Evolutionary conservation across 2,888 invertebrate genomes (phyloP), one percentile per base, ranked within the genome.

Genomic region (Drosophila limbata): DNA sequence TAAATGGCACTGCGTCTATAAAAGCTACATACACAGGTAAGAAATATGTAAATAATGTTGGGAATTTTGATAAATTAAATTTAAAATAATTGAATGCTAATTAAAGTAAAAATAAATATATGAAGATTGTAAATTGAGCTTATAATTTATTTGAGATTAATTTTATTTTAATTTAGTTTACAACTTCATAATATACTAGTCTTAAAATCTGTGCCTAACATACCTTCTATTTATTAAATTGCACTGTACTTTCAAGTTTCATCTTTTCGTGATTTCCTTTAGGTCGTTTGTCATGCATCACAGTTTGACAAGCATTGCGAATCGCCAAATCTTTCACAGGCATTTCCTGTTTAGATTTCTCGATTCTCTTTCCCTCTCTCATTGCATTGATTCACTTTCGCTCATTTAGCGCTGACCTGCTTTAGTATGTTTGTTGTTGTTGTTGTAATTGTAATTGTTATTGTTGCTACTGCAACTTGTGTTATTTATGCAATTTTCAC

Each of bases 401-500:
- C 71, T 76, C 63, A 84, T 66, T 84, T 75, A 44, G 52, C 60
- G 39, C 31, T 80, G 76, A 74, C 75, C 69, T 74, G 74, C 75
- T 75, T 73, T 62, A 62, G 73, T 67, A 63, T 48, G 53, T 56
- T 45, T 48, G 53, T 56, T 45, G 51, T 37, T 55, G 25, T 10
- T 47, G 42, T 33, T 56, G n/a, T 6, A 52, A 11, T 25, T 61
- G 56, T 25, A 51, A 19, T 13, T 66, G n/a, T 25, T 44, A 9
- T 21, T n/a, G 3, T 1, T 21, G 19, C 42, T 59, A 48, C 48
- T 50, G 53, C 55, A 61, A 25, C 53, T 53, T 70, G 56, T 40
- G 52, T 84, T 73, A 77, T 79, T 87, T 88, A 84, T 87, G 87
- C 89, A 87, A 89, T 87, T 87, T 89, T 89, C 89, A 89, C 89